phyloP scores from a whole-genome alignment of 2,888 invertebrate genomes.

The Cephus sareptanus region DNA sequence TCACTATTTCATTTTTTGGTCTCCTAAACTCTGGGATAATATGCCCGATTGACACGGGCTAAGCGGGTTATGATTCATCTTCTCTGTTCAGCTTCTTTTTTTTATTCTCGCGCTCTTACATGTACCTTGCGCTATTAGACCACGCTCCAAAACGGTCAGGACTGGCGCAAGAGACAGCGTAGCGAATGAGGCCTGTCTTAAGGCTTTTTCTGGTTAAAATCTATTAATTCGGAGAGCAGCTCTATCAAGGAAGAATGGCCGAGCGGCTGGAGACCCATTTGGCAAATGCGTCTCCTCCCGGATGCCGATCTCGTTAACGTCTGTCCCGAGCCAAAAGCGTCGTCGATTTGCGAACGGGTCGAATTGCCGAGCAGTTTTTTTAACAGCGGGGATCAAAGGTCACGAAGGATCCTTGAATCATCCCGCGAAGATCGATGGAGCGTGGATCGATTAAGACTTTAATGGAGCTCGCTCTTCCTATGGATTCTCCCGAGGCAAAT shows the following conservation, averaged over 20 bases:
- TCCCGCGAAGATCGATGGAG: neutral
- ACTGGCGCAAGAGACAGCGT: neutral
- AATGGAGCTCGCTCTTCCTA: neutral
- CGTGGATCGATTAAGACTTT: neutral
- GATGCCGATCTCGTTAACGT: neutral
- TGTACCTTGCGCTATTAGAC: neutral
- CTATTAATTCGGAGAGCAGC: neutral
- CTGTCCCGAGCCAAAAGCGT: neutral
- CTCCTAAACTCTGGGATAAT: neutral
- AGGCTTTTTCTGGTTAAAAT: neutral
- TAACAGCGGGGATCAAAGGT: neutral
- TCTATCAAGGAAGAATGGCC: too few relatives aligned
- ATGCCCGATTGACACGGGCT: neutral
- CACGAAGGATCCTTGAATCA: neutral
- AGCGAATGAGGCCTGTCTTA: neutral
- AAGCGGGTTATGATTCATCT: neutral
- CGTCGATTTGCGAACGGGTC: neutral
- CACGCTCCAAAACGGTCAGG: neutral
- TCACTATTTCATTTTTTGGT: constrained; percentile 23
- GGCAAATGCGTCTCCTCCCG: neutral
- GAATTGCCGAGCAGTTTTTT: neutral
- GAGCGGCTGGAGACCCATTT: neutral
- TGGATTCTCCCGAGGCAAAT: neutral
- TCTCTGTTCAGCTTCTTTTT: neutral
- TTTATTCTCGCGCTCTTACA: neutral